These are phyloP conservation scores for Barypeithes pellucidus DNA, from an alignment of 2,888 invertebrate genomes.

Conservation along the genomic window DNA sequence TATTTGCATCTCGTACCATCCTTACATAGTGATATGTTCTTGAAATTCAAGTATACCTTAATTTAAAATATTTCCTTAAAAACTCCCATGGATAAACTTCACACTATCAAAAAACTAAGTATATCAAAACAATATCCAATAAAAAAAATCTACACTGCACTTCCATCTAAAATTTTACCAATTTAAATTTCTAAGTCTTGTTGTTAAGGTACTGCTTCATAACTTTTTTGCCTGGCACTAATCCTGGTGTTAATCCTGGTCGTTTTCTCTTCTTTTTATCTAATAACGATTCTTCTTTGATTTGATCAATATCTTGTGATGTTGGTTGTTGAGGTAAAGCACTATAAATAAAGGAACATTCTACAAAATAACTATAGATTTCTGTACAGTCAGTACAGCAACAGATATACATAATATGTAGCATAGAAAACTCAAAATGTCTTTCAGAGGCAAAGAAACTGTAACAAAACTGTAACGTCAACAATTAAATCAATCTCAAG, in stretches of 20 bases:
- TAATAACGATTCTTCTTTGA: slow-evolving; percentile 57
- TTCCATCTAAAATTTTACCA: neutral
- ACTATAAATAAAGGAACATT: slow-evolving; percentile 13
- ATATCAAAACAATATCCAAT: neutral
- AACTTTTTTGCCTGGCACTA: slow-evolving; percentile 90
- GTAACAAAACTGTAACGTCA: too few relatives aligned
- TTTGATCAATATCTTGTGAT: slow-evolving; percentile 56
- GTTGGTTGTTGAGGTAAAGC: slow-evolving; percentile 66
- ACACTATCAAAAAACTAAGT: too few relatives aligned
- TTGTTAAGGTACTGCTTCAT: slow-evolving; percentile 84
- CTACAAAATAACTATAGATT: slow-evolving; percentile 4
- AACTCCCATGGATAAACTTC: too few relatives aligned
- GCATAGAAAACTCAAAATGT: too few relatives aligned
- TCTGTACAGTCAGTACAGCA: too few relatives aligned
- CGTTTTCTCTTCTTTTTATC: slow-evolving; percentile 76
- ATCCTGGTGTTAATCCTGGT: slow-evolving; percentile 83
- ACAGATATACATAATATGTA: too few relatives aligned
- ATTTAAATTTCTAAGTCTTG: slow-evolving; percentile 64
- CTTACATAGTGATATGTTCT: too few relatives aligned
- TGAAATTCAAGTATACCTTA: too few relatives aligned
- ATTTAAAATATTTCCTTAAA: too few relatives aligned
- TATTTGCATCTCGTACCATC: too few relatives aligned
- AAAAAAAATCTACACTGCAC: neutral
- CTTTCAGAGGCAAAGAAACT: too few relatives aligned
- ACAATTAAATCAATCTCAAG: too few relatives aligned